Evolutionary conservation across 2,797 vertebrate genomes (phyloP), one percentile per base, ranked within the genome.

Genomic region (Peromyscus nudipes): DNA sequence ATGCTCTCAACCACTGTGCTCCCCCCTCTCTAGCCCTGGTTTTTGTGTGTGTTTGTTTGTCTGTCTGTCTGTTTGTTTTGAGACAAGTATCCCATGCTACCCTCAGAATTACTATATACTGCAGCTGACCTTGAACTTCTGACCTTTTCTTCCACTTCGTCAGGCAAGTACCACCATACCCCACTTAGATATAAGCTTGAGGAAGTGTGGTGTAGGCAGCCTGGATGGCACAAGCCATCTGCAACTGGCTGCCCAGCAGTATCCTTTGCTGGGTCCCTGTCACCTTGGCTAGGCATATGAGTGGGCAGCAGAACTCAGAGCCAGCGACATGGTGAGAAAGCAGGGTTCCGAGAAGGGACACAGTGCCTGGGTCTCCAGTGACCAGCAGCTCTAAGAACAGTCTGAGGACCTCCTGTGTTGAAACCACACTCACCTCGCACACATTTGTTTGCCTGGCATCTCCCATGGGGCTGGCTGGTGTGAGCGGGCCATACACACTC

Each of bases 201-300:
- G 19, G 69, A 89, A 71, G 57, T 79, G 25, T 13, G 4, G 52
- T 1, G 6, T 46, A 27, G 64, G 6, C 25, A 31, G 71, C 52
- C 4, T 1, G 21, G 31, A 34, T 0, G n/a, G 25, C 73, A 64
- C 0, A 2, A 0, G 23, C 1, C 6, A 6, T 29, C 3, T 0
- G 10, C 81, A 79, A 55, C 29, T 40, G 62, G 23, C 65, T n/a
- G 46, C 9, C 57, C 16, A 21, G 8, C 23, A 17, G 43, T 4
- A 23, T 85, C n/a, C 82, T 82, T 62, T 43, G 8, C 6, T 0
- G 0, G 14, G 49, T 19, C 52, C 37, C 80, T 40, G 49, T 43
- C 69, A 12, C 71, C 31, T 0, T 8, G 23, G 40, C 49, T 27
- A 9, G 49, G 52, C 23, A 4, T 0, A 12, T 1, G 16, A 37